A percentile compares a stretch with the other conserved stretches of the same genome.
These are phyloP conservation scores for Eudemis profundana DNA, from an alignment of 2,888 invertebrate species.

Conservation along the genomic window DNA sequence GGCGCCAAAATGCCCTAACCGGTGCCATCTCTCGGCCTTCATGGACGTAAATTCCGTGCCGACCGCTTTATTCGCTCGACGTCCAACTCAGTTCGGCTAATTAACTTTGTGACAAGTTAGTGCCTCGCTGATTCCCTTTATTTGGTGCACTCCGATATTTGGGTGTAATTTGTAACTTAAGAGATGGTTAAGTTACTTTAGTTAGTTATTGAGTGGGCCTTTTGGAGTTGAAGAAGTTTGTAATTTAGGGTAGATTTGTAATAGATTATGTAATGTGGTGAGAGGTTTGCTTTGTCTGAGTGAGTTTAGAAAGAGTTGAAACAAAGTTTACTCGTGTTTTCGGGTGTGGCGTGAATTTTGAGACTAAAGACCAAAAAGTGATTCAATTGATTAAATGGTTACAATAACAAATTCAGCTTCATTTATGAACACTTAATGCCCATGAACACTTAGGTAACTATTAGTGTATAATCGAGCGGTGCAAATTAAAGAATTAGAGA, in stretches of 20 bases:
- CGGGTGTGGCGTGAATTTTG: too few species aligned
- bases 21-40: neutral
- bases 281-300: too few species aligned
- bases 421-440: too few species aligned
- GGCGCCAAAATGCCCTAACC: conserved; percentile 7
- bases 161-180: conserved; percentile 30
- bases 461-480: too few species aligned
- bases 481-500: too few species aligned
- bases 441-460: too few species aligned
- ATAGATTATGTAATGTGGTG: neutral
- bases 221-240: neutral
- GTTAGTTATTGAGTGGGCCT: conserved; percentile 9
- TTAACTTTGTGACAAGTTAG: conserved; percentile 48
- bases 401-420: too few species aligned
- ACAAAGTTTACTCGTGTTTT: too few species aligned
- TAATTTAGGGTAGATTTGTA: neutral
- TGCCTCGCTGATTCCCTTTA: conserved; percentile 34
- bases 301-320: too few species aligned
- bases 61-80: conserved; percentile 41
- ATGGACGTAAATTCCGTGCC: conserved; percentile 5
- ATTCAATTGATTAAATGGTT: too few species aligned
- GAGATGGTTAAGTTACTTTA: conserved; percentile 1
- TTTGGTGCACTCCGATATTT: conserved; percentile 40
- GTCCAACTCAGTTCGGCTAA: conserved; percentile 46
- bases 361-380: too few species aligned